phyloP scores from a whole-genome alignment of 2,797 vertebrate species.

The Dallia pectoralis region DNA sequence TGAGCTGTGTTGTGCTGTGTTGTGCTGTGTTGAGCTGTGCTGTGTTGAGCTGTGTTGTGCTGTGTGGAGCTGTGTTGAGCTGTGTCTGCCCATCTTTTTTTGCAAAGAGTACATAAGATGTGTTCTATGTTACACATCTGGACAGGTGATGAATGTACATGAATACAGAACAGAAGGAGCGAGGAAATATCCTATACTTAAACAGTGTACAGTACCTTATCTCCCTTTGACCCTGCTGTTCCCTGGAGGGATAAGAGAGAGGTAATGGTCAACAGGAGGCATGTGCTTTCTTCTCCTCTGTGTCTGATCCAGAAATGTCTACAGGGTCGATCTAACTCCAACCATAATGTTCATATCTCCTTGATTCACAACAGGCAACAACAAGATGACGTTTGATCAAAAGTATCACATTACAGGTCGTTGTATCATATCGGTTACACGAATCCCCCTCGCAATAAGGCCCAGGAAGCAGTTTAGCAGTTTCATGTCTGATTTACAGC shows the following conservation, averaged over 20 bases:
- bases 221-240: slow-evolving; percentile 84
- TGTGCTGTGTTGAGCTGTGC: not conserved
- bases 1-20: no score
- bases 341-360: not conserved
- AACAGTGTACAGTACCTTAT: slow-evolving; percentile 82
- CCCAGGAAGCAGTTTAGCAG: not conserved
- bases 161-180: slow-evolving; percentile 1
- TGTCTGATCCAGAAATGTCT: slow-evolving; percentile 5
- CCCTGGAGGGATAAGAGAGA: slow-evolving; percentile 71
- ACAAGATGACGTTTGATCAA: slow-evolving; percentile 39
- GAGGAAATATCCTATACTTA: slow-evolving; percentile 28
- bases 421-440: slow-evolving; percentile 18
- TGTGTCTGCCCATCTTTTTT: slow-evolving; percentile 10
- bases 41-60: not conserved
- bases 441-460: slow-evolving; percentile 15
- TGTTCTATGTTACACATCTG: slow-evolving; percentile 5
- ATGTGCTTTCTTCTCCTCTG: no score
- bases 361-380: not conserved
- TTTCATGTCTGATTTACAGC: not conserved
- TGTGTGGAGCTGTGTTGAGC: not conserved
- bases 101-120: slow-evolving; percentile 18
- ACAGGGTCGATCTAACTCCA: not conserved
- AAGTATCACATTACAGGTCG: not conserved
- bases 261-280: no score
- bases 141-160: not conserved